Evolutionary conservation across 2,888 invertebrate genomes (phyloP).

Genomic region (Nephrotoma guestfalica): DNA sequence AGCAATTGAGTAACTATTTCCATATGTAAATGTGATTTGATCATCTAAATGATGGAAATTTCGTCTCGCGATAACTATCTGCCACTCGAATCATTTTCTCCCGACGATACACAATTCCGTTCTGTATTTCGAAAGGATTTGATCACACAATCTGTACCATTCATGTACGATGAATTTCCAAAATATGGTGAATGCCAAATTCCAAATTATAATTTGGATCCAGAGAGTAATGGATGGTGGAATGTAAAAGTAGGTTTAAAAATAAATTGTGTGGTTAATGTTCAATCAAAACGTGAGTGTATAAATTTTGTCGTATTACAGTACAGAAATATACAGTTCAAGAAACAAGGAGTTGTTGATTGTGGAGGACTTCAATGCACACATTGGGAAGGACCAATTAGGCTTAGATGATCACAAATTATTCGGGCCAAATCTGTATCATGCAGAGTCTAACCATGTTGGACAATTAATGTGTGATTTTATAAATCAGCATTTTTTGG

Average conservation of each 20-base stretch:
- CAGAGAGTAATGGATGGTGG: conserved; percentile 37
- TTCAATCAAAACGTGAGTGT: conserved; percentile 20
- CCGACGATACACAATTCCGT: conserved; percentile 7
- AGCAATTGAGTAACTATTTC: background rate
- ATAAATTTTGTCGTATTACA: background rate
- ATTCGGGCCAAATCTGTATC: too few relatives aligned
- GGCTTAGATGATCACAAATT: too few relatives aligned
- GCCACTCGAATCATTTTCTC: background rate
- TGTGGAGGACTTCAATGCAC: too few relatives aligned
- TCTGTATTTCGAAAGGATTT: conserved; percentile 8
- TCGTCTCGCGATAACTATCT: too few relatives aligned
- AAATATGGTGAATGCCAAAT: conserved; percentile 32
- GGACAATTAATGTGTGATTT: too few relatives aligned
- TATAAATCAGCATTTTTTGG: too few relatives aligned
- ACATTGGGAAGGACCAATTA: too few relatives aligned
- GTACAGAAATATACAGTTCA: too few relatives aligned
- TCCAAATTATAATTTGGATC: conserved; percentile 29
- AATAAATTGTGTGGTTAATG: conserved; percentile 25
- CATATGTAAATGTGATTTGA: too few relatives aligned
- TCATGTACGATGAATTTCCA: conserved; percentile 13
- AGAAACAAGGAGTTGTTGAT: too few relatives aligned
- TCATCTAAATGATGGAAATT: too few relatives aligned
- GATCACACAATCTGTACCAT: background rate
- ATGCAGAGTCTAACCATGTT: too few relatives aligned
- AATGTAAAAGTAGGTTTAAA: conserved; percentile 32